These are phyloP conservation scores for Scolopax mira DNA, from an alignment of 2,113 vertebrate genomes.

Conservation along the genomic window DNA sequence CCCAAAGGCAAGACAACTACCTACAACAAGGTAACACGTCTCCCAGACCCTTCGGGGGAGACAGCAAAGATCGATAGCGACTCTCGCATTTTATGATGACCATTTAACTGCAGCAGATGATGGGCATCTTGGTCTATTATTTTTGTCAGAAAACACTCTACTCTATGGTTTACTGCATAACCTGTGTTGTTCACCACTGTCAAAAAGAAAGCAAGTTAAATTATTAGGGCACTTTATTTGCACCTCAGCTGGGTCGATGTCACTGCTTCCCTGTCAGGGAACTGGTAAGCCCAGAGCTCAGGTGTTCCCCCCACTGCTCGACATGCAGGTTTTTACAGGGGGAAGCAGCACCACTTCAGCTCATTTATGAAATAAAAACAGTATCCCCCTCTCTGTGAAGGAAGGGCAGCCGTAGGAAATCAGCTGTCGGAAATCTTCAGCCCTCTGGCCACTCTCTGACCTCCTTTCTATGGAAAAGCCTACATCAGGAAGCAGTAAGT, in stretches of 20 bases:
- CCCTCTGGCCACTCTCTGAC: background rate
- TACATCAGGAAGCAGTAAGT: background rate
- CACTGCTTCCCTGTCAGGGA: background rate
- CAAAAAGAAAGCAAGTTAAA: background rate
- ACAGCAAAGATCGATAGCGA: background rate
- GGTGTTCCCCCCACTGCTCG: background rate
- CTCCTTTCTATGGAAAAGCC: background rate
- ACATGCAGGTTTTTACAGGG: background rate
- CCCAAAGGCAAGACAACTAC: background rate
- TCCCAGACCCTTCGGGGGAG: background rate
- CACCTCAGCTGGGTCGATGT: background rate
- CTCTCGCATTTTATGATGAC: background rate
- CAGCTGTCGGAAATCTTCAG: background rate
- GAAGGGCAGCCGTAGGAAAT: background rate
- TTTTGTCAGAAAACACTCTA: slow-evolving; percentile 8
- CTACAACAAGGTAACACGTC: background rate
- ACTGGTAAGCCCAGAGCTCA: background rate
- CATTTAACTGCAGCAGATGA: background rate
- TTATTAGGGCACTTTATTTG: background rate
- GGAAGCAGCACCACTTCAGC: background rate
- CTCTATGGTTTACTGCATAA: background rate
- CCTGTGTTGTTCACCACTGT: background rate
- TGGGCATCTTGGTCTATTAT: background rate
- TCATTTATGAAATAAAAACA: background rate
- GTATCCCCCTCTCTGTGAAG: background rate